Evolutionary conservation across 2,888 invertebrate species (phyloP).

Genomic region (Melanophora roralis): DNA sequence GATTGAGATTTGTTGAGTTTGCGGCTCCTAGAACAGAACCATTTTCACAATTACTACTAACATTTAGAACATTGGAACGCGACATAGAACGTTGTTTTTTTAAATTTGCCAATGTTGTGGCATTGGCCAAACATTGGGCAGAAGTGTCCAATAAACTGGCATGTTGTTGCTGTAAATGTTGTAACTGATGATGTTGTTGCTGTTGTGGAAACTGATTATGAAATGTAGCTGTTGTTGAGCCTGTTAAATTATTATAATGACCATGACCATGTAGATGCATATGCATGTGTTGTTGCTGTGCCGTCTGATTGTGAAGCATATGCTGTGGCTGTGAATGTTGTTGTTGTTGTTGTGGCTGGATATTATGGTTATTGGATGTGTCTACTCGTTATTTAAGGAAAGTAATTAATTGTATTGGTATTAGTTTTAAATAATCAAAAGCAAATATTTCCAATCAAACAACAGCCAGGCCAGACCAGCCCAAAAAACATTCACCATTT

Average conservation of each 20-base stretch:
- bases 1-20: conserved; percentile 62
- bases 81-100: conserved; percentile 94
- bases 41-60: conserved; percentile 75
- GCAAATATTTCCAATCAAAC: conserved; percentile 20
- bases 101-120: conserved; percentile 91
- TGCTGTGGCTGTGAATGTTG: conserved; percentile 63
- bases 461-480: conserved; percentile 23
- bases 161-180: conserved; percentile 29
- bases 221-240: conserved; percentile 64
- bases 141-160: conserved; percentile 44
- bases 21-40: conserved; percentile 77
- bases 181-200: conserved; percentile 13
- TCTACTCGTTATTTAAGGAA: conserved; percentile 20
- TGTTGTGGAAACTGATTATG: conserved; percentile 64
- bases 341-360: conserved; percentile 68
- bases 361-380: conserved; percentile 53
- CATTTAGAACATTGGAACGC: conserved; percentile 78
- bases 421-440: conserved; percentile 13
- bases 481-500: conserved; percentile 27
- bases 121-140: conserved; percentile 68
- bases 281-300: conserved; percentile 64
- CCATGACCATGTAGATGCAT: conserved; percentile 62
- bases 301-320: conserved; percentile 62
- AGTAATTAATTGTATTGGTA: neutral
- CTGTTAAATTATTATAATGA: conserved; percentile 63